Evolutionary conservation across 2,113 vertebrate species (phyloP), one percentile per base, ranked within the genome.

Genomic region (Isichthys henryi): DNA sequence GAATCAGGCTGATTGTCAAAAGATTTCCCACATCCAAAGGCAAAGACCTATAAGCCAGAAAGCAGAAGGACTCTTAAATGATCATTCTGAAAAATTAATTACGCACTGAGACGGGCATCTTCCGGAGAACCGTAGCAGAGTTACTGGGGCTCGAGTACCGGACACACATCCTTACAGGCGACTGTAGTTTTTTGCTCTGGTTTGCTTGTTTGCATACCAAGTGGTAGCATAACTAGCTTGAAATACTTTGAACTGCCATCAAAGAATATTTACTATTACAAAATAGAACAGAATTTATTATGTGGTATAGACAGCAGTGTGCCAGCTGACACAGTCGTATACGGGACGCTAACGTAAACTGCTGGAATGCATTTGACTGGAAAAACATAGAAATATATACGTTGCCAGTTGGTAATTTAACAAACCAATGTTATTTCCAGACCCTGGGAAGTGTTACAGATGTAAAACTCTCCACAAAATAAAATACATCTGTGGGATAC

Each of bases 161-260:
- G 7, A 52, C 49, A 84, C 15, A 52, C 48, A 31, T 86, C 23
- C n/a, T 52, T 86, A 52, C 35, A 50, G 27, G 49, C 13, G 3
- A 31, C 10, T 87, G 49, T 23, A 88, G 27, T 39, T 62, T 88
- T 52, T 19, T 21, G 86, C 56, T 62, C 56, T 66, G 35, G 19
- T 62, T 66, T 53, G 50, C 87, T 66, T 66, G 52, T 88, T 66
- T 62, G 56, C 19, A 88, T 88, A 66, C 56, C 56, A 62, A 58
- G 56, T 3, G 56, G 13, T 27, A 82, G 48, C 43, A 52, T 89
- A 53, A 89, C 83, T 77, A 89, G 27, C 21, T 46, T 43, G 19
- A 82, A 83, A 82, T 89, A 77, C 66, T 80, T 82, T 77, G 48
- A 77, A 82, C 74, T 89, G 31, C 49, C 88, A 83, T 89, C 23